phyloP scores from a whole-genome alignment of 2,113 vertebrate genomes.

The Hemicordylus capensis region DNA sequence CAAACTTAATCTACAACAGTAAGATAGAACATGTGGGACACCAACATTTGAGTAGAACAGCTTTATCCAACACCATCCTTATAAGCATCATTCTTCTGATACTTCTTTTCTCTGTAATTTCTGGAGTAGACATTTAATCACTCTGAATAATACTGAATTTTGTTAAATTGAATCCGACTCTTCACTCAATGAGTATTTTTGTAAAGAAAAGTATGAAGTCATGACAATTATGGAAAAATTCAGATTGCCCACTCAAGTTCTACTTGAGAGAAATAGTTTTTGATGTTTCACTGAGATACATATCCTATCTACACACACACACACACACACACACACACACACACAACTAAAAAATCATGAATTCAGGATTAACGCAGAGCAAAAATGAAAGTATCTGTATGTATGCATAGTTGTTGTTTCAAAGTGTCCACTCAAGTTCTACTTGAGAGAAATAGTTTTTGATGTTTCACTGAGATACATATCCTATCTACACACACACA shows the following conservation, averaged over 20 bases:
- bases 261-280: background rate
- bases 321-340: background rate
- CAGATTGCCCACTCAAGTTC: background rate
- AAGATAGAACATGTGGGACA: background rate
- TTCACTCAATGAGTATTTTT: background rate
- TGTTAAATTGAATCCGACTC: slow-evolving; percentile 11
- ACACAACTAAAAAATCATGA: slow-evolving; percentile 25
- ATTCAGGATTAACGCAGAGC: slow-evolving; percentile 18
- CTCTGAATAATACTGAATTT: background rate
- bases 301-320: background rate
- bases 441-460: background rate
- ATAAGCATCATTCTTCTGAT: background rate
- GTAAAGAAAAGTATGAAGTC: background rate
- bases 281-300: background rate
- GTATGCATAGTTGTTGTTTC: too few species aligned
- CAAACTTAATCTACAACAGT: background rate
- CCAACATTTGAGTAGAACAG: background rate
- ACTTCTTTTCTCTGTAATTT: background rate
- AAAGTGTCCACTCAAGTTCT: background rate
- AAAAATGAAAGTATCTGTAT: too few species aligned
- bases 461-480: background rate
- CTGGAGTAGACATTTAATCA: background rate
- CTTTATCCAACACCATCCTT: background rate
- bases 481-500: background rate
- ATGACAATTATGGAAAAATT: background rate